A percentile compares a stretch with the other conserved stretches of the same genome.
These are phyloP conservation scores for Mus pahari DNA, from an alignment of 2,113 vertebrate species.

Conservation along the genomic window DNA sequence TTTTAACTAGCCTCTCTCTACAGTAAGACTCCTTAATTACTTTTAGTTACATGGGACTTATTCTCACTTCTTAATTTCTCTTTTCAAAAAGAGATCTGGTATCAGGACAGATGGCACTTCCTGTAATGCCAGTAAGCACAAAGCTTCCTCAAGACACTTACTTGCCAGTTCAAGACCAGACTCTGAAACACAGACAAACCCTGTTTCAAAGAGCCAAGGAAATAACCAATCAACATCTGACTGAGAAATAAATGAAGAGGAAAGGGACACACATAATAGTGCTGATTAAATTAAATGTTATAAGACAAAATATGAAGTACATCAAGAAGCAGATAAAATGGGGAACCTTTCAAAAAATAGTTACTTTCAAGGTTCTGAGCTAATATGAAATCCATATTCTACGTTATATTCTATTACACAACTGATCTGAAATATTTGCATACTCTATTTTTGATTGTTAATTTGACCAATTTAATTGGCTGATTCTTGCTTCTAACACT, in stretches of 20 bases:
- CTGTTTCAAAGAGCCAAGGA: not conserved
- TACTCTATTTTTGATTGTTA: not conserved
- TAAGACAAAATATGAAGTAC: slow-evolving; percentile 25
- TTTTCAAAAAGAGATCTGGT: not conserved
- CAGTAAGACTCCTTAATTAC: not conserved
- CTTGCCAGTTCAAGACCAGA: not conserved
- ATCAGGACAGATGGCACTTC: too few species aligned
- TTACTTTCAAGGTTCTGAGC: slow-evolving; percentile 6
- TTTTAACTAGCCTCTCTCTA: not conserved
- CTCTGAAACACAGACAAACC: not conserved
- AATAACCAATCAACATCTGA: not conserved
- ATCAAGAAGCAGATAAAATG: not conserved
- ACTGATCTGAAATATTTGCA: not conserved
- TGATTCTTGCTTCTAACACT: not conserved
- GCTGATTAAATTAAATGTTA: not conserved
- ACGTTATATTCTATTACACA: not conserved
- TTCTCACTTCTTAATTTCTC: slow-evolving; percentile 32
- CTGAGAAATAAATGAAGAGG: not conserved
- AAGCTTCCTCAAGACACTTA: not conserved
- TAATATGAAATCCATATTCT: not conserved
- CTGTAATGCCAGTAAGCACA: not conserved
- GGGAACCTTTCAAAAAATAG: not conserved
- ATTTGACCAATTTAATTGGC: not conserved
- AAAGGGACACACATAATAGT: slow-evolving; percentile 15
- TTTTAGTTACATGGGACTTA: slow-evolving; percentile 16